These are phyloP conservation scores for Microhierax caerulescens DNA, from an alignment of 2,797 vertebrate genomes.

Conservation along the genomic window DNA sequence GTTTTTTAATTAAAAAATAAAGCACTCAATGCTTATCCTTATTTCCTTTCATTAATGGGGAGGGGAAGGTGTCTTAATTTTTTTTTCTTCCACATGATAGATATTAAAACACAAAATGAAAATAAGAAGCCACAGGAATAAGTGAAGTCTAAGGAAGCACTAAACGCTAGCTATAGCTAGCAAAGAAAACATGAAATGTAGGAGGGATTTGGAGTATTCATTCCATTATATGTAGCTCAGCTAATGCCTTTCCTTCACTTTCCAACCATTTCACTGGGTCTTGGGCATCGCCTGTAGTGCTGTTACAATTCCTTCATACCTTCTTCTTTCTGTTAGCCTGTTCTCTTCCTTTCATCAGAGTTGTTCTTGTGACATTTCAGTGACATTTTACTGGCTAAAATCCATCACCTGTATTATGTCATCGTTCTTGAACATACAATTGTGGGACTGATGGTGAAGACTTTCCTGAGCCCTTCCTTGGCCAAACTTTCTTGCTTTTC, in stretches of 20 bases:
- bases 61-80: background rate
- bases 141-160: background rate
- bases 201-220: background rate
- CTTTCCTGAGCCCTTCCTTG: background rate
- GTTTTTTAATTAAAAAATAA: conserved; percentile 28
- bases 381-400: conserved; percentile 43
- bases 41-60: background rate
- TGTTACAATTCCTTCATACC: background rate
- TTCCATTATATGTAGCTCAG: background rate
- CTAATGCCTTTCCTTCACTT: background rate
- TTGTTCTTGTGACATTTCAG: conserved; percentile 12
- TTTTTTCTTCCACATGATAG: background rate
- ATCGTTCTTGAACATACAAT: background rate
- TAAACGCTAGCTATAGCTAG: background rate
- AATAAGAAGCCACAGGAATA: background rate
- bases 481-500: background rate
- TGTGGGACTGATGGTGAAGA: background rate
- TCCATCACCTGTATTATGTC: conserved; percentile 27
- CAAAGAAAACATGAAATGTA: background rate
- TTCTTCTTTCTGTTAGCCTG: background rate
- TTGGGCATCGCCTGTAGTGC: background rate
- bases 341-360: background rate
- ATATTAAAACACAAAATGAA: background rate
- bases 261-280: background rate
- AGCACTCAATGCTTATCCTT: background rate